phyloP scores from a whole-genome alignment of 2,113 vertebrate species.

The Plestiodon gilberti region DNA sequence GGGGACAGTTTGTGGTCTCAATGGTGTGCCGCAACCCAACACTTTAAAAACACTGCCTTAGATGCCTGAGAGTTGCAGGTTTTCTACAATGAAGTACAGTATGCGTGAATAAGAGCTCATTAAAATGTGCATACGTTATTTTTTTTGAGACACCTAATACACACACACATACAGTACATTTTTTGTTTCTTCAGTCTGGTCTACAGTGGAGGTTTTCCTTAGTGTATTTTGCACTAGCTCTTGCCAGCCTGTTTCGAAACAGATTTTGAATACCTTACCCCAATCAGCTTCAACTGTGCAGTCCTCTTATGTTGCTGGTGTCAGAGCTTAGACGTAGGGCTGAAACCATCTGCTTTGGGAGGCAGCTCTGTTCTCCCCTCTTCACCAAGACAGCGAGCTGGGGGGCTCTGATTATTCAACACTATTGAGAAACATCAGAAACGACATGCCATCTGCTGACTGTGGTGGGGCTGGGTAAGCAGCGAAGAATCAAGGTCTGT shows the following conservation, averaged over 20 bases:
- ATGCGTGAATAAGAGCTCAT: no score
- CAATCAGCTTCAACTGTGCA: slow-evolving; percentile 6
- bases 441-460: slow-evolving; percentile 4
- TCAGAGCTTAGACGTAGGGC: slow-evolving; percentile 1
- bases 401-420: slow-evolving; percentile 14
- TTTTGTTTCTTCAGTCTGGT: background rate
- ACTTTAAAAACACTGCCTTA: no score
- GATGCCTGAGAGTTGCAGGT: no score
- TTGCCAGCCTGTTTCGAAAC: background rate
- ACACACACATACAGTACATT: background rate
- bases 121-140: no score
- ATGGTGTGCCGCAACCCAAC: no score
- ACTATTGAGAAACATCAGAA: background rate
- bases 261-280: slow-evolving; percentile 22
- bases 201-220: background rate
- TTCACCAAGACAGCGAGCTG: background rate
- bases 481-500: background rate
- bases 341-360: slow-evolving; percentile 32
- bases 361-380: background rate
- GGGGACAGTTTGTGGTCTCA: no score
- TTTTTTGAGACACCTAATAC: no score
- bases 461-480: background rate
- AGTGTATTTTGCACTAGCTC: slow-evolving; percentile 2
- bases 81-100: no score
- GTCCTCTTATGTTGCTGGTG: background rate